Evolutionary conservation across 2,888 invertebrate species (phyloP), one percentile per base, ranked within the genome.

Genomic region (Spilarctia lutea): DNA sequence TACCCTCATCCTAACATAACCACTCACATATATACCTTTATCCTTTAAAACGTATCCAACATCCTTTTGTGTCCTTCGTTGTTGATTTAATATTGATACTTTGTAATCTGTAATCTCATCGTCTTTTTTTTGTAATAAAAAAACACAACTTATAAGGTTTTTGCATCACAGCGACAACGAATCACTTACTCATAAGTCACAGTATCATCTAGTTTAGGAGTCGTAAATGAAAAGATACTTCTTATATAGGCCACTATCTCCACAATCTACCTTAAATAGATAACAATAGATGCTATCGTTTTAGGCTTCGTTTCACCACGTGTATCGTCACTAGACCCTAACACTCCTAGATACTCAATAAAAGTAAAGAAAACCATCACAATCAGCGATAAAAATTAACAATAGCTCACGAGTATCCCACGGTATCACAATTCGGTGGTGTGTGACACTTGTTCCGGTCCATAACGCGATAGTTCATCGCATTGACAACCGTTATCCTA

Each of bases 391-490:
- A 79, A 76, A 74, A 65, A 63, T 42, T 65, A 70, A 82, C 82
- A 82, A 83, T 76, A 65, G 70, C 11, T 35, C 69, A 48, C 56
- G n/a, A 68, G 66, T 73, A 78, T 89, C 89, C 87, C 88, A 89
- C 88, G 87, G 83, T 77, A 81, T 79, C 79, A 74, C 78, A 77
- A 80, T 78, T 79, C 82, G 83, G 82, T 83, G 82, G 79, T 70
- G 85, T 84, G 79, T 80, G 84, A 85, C 85, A 80, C 75, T 79
- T 83, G 92, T 93, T 90, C 87, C 90, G 92, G 87, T 89, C 91
- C 90, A 92, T 86, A 91, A 88, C 87, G 65, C 81, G 71, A 76
- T 70, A 79, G 86, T 86, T 84, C 81, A 86, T 90, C 82, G 80
- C 85, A 89, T 90, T 85, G 87, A 88, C 85, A 75, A 80, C 91